Base-by-base conservation (phyloP, 2,113 vertebrate genomes). In the Amblyornis subalaris region DNA sequence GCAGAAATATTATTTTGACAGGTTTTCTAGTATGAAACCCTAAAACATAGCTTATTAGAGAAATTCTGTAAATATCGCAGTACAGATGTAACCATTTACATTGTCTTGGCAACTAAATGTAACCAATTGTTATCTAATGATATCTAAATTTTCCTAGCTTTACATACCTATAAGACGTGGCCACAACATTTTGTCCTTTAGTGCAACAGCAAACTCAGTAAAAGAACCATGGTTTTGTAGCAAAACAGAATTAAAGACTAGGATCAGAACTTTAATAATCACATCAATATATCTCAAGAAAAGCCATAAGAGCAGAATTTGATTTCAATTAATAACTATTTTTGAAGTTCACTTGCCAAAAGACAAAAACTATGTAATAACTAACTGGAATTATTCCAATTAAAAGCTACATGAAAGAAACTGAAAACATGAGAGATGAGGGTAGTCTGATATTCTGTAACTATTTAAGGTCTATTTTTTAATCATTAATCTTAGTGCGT, bases 171-270 rank as follows among this genome's bases (percentile, higher is more conserved):
- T 60, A 25, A 72, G n/a, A 36, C 19, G 11, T 26, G 20, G 3
- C 12, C 31, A 42, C 10, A 8, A 24, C 0, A 0, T 29, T 29
- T 55, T 54, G 29, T 18, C 20, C 12, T 35, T 25, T 13, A 24
- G 8, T 16, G 11, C 16, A 48, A 42, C 16, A 57, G 19, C 10
- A 57, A 57, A 35, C 1, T 24, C 6, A 20, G n/a, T 57, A 9
- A 57, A 50, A 69, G 57, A 16, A 21, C 14, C 21, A 65, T 2
- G 47, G 3, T 13, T 57, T 40, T 29, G 20, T 29, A 42, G 42
- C 2, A 35, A 65, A n/a, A 35, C 20, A 29, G 35, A 57, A 66
- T 45, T 66, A 55, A 74, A 64, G 7, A 42, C 26, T 40, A 33
- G 7, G 65, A 50, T 10, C 22, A 72, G 42, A 71, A 42, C 25